Base-by-base conservation (phyloP, 2,888 invertebrate genomes). In the Tachina fera region DNA sequence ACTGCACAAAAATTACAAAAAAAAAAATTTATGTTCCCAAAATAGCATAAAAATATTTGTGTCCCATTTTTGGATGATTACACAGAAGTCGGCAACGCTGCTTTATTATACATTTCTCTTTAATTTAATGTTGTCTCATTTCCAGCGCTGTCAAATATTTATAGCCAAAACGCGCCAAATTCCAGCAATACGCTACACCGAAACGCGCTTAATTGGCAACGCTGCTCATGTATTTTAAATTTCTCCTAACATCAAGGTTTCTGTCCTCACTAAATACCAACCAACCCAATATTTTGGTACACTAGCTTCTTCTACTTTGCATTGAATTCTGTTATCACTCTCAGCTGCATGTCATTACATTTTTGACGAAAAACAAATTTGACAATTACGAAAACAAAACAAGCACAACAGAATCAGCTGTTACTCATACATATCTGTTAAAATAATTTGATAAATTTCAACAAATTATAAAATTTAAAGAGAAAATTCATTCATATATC, bases 261-360 rank as follows among this genome's bases (percentile, higher is more conserved):
- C 16, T 63, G 71, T 9, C 72, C 22, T 41, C 13, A 5, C 65
- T 74, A 13, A 51, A 3, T 11, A n/a, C 14, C 1, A 13, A 14
- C 1, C n/a, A n/a, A n/a, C n/a, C n/a, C n/a, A n/a, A 31, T 10
- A 22, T 51, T 43, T 75, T 63, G 51, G 43, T n/a, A 43, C 74
- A 75, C 51, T 43, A n/a, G 8, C 43, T 72, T 22, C 13, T 49
- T 2, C 14, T 31, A 9, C 16, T 6, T 31, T 4, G 4, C 41
- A 61, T 9, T n/a, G 9, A 31, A n/a, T 9, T 6, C 3, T 11
- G 80, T 2, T 51, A 72, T 80, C 49, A 80, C 3, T 60, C 58
- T 11, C 1, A 1, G 1, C 11, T 67, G 74, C 9, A 60, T 74
- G 56, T 3, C 9, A 43, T 6, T 14, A 9, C 58, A 41, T 51